Evolutionary conservation across 2,888 invertebrate species (phyloP).

Genomic region (Campoletis raptor): DNA sequence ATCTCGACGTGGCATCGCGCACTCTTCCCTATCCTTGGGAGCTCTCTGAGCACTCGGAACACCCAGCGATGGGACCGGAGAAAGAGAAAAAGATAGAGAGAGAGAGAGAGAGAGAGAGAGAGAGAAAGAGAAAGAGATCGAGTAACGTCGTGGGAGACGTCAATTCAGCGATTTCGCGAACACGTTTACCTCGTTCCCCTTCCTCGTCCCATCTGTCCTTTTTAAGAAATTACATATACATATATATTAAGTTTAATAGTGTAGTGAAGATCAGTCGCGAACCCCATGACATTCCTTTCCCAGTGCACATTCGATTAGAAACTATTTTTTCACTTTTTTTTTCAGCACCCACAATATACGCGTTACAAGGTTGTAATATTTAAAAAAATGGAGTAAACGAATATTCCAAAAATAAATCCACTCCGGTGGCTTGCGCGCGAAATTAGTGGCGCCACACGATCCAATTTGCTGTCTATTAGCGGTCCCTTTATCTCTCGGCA

Average conservation of each 20-base stretch:
- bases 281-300: conserved; percentile 33
- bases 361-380: background rate
- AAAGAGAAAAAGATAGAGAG: conserved; percentile 1
- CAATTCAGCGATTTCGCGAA: conserved; percentile 65
- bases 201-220: background rate
- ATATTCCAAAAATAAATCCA: conserved; percentile 36
- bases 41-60: conserved; percentile 37
- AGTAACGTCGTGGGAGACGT: conserved; percentile 57
- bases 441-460: conserved; percentile 44
- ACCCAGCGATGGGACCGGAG: conserved; percentile 37
- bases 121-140: conserved; percentile 33
- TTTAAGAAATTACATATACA: conserved; percentile 36
- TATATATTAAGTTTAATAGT: background rate
- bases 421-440: conserved; percentile 24
- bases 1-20: conserved; percentile 70
- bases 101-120: conserved; percentile 23
- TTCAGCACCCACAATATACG: background rate
- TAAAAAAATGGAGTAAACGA: conserved; percentile 3
- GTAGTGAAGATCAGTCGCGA: conserved; percentile 51
- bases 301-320: conserved; percentile 21
- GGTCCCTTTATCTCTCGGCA: conserved; percentile 61
- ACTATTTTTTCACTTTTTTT: background rate
- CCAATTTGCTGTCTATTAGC: conserved; percentile 67
- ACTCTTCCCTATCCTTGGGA: conserved; percentile 59
- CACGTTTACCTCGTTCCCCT: conserved; percentile 29